Evolutionary conservation across 2,113 vertebrate species (phyloP).

Genomic region (Artemisiospiza belli): DNA sequence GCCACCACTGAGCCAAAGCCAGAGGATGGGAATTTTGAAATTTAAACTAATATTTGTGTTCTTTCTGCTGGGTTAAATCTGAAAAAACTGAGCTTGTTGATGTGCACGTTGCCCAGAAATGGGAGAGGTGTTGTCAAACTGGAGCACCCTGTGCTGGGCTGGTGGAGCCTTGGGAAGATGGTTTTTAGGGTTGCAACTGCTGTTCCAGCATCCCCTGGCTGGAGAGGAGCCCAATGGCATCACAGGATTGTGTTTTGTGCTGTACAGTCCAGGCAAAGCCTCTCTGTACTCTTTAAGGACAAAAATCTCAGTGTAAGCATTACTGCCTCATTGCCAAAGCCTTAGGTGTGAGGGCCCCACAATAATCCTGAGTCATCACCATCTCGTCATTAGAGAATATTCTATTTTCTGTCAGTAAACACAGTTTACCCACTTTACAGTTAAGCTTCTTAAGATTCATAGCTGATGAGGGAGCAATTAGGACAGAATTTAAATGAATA

Average conservation of each 20-base stretch:
- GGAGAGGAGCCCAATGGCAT: background rate
- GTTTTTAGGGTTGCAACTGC: background rate
- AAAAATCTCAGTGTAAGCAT: background rate
- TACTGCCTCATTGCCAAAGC: background rate
- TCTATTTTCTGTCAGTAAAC: conserved; percentile 72
- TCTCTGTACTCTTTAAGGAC: background rate
- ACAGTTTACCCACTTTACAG: conserved; percentile 72
- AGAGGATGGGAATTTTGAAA: background rate
- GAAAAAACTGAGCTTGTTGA: background rate
- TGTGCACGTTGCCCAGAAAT: fast-evolving
- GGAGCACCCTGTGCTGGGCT: background rate
- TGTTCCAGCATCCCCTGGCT: background rate
- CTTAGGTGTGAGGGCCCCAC: background rate
- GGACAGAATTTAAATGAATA: conserved; percentile 71
- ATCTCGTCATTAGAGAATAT: conserved; percentile 64
- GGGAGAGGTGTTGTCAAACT: background rate
- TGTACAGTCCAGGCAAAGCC: background rate
- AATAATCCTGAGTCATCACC: conserved; percentile 49
- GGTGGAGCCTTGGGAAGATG: background rate
- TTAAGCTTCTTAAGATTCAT: conserved; percentile 74
- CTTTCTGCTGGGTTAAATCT: background rate
- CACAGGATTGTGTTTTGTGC: background rate
- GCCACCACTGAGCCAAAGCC: background rate
- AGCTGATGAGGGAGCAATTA: conserved; percentile 76
- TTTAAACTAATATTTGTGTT: background rate